A percentile compares a stretch with the other conserved stretches of the same genome.
Evolutionary conservation across 64 coral and sea anemone genomes (phyloP).

Genomic region (Porites lutea): DNA sequence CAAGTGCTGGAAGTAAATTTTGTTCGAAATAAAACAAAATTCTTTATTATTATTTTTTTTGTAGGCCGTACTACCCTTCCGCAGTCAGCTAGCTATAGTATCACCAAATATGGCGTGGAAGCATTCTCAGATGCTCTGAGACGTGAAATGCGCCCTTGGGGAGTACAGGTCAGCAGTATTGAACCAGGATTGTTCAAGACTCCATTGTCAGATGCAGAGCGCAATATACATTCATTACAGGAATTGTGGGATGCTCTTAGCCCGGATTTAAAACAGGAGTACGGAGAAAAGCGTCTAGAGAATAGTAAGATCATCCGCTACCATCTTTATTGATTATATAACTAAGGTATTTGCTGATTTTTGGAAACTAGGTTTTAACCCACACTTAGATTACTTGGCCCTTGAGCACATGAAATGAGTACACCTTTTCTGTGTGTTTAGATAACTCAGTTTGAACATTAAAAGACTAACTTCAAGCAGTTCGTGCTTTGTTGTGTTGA

Average conservation of each 20-base stretch:
- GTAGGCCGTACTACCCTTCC: slow-evolving; percentile 6
- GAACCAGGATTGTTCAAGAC: slow-evolving; percentile 30
- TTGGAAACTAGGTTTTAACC: too few species aligned
- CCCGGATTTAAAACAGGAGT: slow-evolving; percentile 7
- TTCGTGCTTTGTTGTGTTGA: too few species aligned
- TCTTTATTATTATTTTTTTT: neutral
- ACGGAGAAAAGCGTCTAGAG: slow-evolving; percentile 5
- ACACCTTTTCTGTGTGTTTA: too few species aligned
- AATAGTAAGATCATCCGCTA: neutral
- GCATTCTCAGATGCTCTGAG: slow-evolving; percentile 47
- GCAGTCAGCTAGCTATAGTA: neutral
- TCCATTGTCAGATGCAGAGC: neutral
- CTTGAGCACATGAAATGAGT: too few species aligned
- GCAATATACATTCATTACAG: neutral
- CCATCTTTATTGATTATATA: too few species aligned
- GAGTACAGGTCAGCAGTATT: slow-evolving; percentile 10
- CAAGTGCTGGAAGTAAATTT: too few species aligned
- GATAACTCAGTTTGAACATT: too few species aligned
- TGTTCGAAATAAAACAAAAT: neutral
- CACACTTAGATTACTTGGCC: too few species aligned
- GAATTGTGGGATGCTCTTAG: slow-evolving; percentile 7
- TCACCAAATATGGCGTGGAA: slow-evolving; percentile 40
- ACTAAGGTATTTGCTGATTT: too few species aligned
- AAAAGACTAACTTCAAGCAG: too few species aligned
- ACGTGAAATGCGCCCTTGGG: slow-evolving; percentile 33